Base-by-base conservation (phyloP, 2,797 vertebrate genomes). In the Enoplosus armatus region DNA sequence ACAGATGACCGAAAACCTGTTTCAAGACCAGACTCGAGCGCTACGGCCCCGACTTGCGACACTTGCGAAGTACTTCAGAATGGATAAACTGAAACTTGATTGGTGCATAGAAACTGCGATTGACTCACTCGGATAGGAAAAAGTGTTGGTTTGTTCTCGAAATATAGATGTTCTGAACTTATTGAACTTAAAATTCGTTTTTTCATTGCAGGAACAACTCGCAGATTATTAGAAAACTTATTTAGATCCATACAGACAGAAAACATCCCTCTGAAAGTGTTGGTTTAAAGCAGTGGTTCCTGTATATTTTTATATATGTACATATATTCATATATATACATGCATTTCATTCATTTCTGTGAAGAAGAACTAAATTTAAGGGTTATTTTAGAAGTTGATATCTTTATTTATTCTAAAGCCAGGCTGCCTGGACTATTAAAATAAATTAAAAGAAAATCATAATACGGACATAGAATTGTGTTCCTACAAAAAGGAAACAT, bases 101-200 rank as follows among this genome's bases (percentile, higher is more conserved):
- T 22, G 14, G 5, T 27, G 45, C 66, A 63, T 14, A 27, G 8
- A 64, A 48, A 70, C n/a, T 48, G 29, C 18, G 27, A 35, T 22
- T 14, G 6, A 18, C n/a, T 72, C 10, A 22, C 59, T 41, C 27
- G 5, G 60, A 33, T 14, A 26, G 24, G 35, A 60, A 54, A 10
- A 39, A 14, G 16, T 12, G n/a, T 56, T 58, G 16, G 14, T 31
- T 71, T 58, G 51, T 24, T 66, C 55, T 79, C 53, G 41, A 22
- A 59, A 60, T 35, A 35, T 43, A 29, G 24, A 47, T 35, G 18
- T 45, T 53, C 15, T 47, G 12, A 39, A 39, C 37, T 39, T 14
- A 12, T 39, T 14, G 12, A 39, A 39, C 10, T 11, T 14, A n/a
- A n/a, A n/a, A 39, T 39, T 39, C 2, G 14, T 39, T 14, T 48